Conservation (phyloP, 2,888 invertebrate genomes). For the Brachypalpus laphriformis region DNA sequence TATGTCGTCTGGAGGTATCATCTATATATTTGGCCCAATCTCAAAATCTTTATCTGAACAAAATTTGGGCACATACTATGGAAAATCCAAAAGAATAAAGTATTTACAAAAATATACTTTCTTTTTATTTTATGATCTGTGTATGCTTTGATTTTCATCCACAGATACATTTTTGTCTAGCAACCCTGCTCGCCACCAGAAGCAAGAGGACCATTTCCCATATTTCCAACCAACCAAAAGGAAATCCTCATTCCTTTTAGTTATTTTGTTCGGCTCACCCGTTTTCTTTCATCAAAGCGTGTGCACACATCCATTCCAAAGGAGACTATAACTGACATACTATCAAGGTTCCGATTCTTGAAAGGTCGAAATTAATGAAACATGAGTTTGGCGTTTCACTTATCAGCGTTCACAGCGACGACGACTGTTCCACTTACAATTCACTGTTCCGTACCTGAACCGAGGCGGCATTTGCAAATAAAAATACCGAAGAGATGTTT, state of each 20-base stretch:
- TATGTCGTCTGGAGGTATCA: too few relatives aligned
- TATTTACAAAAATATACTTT: too few relatives aligned
- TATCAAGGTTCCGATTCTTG: not conserved
- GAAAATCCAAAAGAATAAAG: too few relatives aligned
- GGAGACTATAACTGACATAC: not conserved
- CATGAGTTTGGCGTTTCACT: constrained; percentile 54
- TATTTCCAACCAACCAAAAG: not conserved
- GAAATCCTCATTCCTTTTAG: constrained; percentile 8
- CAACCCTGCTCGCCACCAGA: not conserved
- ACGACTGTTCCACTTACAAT: not conserved
- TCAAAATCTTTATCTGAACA: too few relatives aligned
- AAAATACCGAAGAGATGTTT: not conserved
- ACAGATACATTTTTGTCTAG: not conserved
- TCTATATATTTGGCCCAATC: too few relatives aligned
- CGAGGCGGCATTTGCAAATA: not conserved
- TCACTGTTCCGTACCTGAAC: not conserved
- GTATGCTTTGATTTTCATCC: too few relatives aligned
- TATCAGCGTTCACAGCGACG: constrained; percentile 10
- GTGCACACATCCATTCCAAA: not conserved
- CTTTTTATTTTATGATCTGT: too few relatives aligned
- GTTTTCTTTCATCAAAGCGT: not conserved
- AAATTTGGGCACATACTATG: too few relatives aligned
- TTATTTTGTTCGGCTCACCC: not conserved
- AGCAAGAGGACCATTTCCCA: not conserved
- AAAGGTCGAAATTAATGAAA: constrained; percentile 36